Base-by-base conservation (phyloP, 2,113 vertebrate genomes). In the Stercorarius parasiticus region DNA sequence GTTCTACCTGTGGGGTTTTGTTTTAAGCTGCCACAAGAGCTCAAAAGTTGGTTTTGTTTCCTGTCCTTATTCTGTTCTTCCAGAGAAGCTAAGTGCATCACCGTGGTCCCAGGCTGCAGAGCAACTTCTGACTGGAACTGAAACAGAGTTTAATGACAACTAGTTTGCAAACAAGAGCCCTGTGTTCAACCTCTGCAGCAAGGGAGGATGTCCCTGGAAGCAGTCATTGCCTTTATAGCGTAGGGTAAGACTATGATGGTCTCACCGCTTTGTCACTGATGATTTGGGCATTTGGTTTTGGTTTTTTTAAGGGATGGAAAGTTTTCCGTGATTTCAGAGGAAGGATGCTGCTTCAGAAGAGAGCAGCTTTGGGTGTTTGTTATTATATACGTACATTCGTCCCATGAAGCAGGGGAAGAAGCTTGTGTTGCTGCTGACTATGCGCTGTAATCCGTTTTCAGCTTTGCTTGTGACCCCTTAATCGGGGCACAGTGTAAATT, bases 401-500 rank as follows among this genome's bases (percentile, higher is more conserved):
- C 34, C 78, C 30, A 5, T 8, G 45, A 5, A 27, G 29, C 0
- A 30, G 66, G 64, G 77, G 47, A 71, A 23, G 92, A 70, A 67
- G 49, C 59, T 74, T 2, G 6, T 45, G 64, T 7, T 50, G 67
- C 76, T 74, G 82, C 49, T 70, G 84, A 2, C 64, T 34, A 1
- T 32, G 91, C 45, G 2, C 47, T 40, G 82, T 72, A 77, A 93
- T 93, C 90, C 72, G 3, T 2, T 66, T 38, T 13, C 82, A 90
- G 85, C 84, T 73, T 62, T 82, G 32, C 49, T 11, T 8, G 52
- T 86, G 76, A 86, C 82, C 89, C 53, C 40, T 82, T 95, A n/a
- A 92, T 79, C 56, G 62, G 88, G 82, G 79, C 78, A 19, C 20
- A 2, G 73, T 43, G 78, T 43, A 62, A 82, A 82, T 62, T 25